A percentile compares a stretch with the other conserved stretches of the same genome.
Conservation (phyloP, 2,888 invertebrate genomes). For the Lasioglossum vierecki region DNA sequence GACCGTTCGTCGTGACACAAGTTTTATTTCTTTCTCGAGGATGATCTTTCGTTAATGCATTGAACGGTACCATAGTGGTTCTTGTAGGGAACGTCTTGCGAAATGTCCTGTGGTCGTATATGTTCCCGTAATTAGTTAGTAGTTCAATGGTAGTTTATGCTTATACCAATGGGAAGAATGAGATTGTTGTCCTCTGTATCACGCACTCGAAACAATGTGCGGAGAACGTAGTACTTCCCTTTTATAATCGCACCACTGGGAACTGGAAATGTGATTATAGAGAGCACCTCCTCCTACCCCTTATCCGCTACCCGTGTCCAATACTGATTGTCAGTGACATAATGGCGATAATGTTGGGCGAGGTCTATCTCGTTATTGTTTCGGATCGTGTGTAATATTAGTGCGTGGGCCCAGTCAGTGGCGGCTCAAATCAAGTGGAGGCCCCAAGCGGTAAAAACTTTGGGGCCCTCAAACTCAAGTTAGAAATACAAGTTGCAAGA, state of each 20-base stretch:
- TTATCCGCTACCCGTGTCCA: neutral
- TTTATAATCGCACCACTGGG: neutral
- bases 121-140: neutral
- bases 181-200: neutral
- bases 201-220: neutral
- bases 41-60: neutral
- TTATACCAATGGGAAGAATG: neutral
- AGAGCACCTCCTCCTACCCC: neutral
- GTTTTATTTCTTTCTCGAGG: neutral
- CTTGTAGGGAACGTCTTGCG: neutral
- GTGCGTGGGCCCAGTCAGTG: no score
- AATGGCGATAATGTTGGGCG: neutral
- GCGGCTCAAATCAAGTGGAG: no score
- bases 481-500: no score
- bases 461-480: no score
- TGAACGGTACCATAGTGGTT: neutral
- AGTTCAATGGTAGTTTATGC: slow-evolving; percentile 1
- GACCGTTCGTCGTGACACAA: neutral
- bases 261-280: slow-evolving; percentile 5
- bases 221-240: neutral
- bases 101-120: neutral
- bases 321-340: neutral
- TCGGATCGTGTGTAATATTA: neutral
- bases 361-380: neutral
- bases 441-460: no score